These are phyloP conservation scores for Blennius ocellaris DNA, from an alignment of 2,113 vertebrate genomes.

Conservation along the genomic window DNA sequence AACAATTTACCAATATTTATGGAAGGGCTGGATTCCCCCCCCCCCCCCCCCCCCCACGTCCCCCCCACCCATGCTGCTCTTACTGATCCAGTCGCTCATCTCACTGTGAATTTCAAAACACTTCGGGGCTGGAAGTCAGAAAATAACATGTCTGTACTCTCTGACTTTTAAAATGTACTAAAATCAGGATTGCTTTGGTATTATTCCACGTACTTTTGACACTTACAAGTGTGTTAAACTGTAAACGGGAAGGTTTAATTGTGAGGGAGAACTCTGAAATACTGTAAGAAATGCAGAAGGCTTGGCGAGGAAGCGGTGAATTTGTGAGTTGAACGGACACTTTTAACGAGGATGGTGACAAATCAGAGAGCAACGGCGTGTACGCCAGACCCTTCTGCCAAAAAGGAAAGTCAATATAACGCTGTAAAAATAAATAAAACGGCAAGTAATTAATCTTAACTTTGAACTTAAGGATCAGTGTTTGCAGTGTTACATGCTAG, in stretches of 20 bases:
- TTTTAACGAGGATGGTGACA: constrained; percentile 15
- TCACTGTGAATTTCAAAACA: constrained; percentile 75
- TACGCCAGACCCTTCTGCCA: constrained; percentile 14
- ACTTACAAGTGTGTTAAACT: constrained; percentile 21
- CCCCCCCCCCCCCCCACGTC: constrained; percentile 46
- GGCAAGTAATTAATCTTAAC: constrained; percentile 7
- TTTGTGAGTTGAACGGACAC: constrained; percentile 6
- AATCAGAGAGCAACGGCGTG: constrained; percentile 14
- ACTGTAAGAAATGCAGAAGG: constrained; percentile 35
- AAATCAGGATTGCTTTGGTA: constrained; percentile 48
- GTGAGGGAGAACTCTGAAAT: constrained; percentile 7
- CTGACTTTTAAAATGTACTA: constrained; percentile 41
- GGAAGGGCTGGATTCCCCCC: constrained; percentile 83
- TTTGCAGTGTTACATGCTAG: constrained; percentile 42
- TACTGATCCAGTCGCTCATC: constrained; percentile 66
- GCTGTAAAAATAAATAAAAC: background rate
- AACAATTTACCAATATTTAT: constrained; percentile 57
- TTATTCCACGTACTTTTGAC: constrained; percentile 36
- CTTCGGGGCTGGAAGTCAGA: constrained; percentile 56
- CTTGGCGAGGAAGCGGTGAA: constrained; percentile 3
- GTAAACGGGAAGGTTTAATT: constrained; percentile 15
- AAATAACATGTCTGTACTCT: constrained; percentile 52
- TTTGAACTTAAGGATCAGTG: constrained; percentile 32
- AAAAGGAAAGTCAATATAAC: constrained; percentile 10
- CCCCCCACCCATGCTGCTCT: constrained; percentile 75